Base-by-base conservation (phyloP, 2,888 invertebrate species). In the Archips xylosteana region DNA sequence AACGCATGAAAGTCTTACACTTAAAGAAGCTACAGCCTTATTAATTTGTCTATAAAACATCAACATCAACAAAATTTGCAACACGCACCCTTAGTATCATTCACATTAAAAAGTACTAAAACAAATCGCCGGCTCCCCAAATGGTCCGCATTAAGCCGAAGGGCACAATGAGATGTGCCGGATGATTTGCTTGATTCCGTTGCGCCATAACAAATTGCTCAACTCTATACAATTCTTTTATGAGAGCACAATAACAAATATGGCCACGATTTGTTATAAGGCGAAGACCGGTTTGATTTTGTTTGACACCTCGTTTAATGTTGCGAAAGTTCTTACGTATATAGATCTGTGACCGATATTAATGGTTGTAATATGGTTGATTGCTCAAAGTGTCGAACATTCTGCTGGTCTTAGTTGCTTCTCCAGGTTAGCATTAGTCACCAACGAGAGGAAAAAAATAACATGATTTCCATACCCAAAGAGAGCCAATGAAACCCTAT, bases 241-340 rank as follows among this genome's bases (percentile, higher is more conserved):
- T 78, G 76, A 79, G 73, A 77, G 73, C 75, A 77, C 77, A 76
- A 73, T 76, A 77, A 85, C 86, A 81, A 84, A 90, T 89, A 90
- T 86, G 88, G 90, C 75, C 82, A 83, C 83, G 82, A 85, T 88
- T 85, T 88, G 84, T 88, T 84, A 84, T 79, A 83, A 82, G 83
- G 79, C 75, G 78, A 76, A 77, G 78, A 83, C 82, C 76, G 78
- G 83, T 84, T 84, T 82, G 82, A 85, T 85, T 81, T 80, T 80
- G 79, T 83, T 81, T 86, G 84, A 83, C 84, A 84, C 80, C 82
- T 83, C 80, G 79, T 82, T 83, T 79, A 80, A 70, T 76, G 79
- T 89, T 87, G 79, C 84, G 85, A 87, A 86, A 89, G 76, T 68
- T 72, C 65, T 69, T 45, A 70, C 49, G 63, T 39, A 57, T 62